Evolutionary conservation across 2,797 vertebrate species (phyloP).

Genomic region (Rhynchonycteris naso): DNA sequence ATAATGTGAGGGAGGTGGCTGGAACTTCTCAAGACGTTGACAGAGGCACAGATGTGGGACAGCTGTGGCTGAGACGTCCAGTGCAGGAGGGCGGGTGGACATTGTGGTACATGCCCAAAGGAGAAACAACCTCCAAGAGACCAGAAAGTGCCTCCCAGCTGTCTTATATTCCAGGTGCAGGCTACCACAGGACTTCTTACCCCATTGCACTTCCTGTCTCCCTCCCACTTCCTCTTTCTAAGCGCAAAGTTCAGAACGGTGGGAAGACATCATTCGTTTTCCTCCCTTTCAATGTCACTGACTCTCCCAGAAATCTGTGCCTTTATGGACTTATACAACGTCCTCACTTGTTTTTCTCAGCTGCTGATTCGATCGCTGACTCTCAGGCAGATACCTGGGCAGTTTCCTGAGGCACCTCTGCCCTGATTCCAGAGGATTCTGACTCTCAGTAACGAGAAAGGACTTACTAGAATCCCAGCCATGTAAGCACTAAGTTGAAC

Average conservation of each 20-base stretch:
- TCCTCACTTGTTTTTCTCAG: neutral
- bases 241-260: neutral
- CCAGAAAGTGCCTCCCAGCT: neutral
- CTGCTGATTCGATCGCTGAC: neutral
- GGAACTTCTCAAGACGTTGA: neutral
- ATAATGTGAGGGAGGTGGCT: neutral
- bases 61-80: neutral
- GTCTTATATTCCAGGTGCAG: neutral
- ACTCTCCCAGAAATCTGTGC: neutral
- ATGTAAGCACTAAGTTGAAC: neutral
- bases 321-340: neutral
- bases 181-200: neutral
- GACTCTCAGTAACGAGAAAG: neutral
- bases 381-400: neutral
- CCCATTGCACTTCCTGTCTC: neutral
- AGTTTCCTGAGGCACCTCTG: rapidly evolving
- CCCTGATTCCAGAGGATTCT: neutral
- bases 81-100: neutral
- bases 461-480: neutral
- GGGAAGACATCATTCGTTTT: neutral
- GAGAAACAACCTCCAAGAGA: neutral
- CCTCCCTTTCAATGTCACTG: neutral
- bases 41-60: neutral
- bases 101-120: neutral
- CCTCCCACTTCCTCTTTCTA: neutral